These are phyloP conservation scores for Conger conger DNA, from an alignment of 2,113 vertebrate genomes.

Conservation along the genomic window DNA sequence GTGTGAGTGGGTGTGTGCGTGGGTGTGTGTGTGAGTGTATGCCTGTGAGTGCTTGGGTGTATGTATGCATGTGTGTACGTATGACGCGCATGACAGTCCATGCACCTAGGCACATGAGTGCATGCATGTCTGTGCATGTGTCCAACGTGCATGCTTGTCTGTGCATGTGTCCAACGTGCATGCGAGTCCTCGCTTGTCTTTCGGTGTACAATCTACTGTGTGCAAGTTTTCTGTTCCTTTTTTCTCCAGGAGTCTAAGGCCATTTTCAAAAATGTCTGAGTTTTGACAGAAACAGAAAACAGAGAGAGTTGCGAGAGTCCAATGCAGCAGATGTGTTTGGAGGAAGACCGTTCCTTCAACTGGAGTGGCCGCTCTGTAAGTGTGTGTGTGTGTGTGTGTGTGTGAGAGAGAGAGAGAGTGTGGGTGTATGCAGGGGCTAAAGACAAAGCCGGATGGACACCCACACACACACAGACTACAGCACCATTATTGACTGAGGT, in stretches of 20 bases:
- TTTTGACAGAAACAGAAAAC: neutral
- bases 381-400: too few relatives aligned
- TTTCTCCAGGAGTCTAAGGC: neutral
- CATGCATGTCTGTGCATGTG: neutral
- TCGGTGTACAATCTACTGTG: too few relatives aligned
- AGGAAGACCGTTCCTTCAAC: neutral
- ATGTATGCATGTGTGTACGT: too few relatives aligned
- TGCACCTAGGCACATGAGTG: too few relatives aligned
- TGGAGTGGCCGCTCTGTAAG: too few relatives aligned
- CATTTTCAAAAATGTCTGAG: neutral
- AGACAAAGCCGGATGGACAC: neutral
- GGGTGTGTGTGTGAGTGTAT: neutral
- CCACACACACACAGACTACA: neutral
- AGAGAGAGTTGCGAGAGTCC: neutral
- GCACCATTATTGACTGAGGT: slow-evolving; percentile 3
- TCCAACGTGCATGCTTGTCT: neutral
- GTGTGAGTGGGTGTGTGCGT: slow-evolving; percentile 23
- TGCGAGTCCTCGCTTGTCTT: too few relatives aligned
- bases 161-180: neutral
- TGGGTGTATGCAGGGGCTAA: too few relatives aligned
- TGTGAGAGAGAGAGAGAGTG: too few relatives aligned
- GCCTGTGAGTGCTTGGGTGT: neutral
- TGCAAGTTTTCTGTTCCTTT: neutral
- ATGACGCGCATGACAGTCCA: too few relatives aligned
- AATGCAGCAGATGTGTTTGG: neutral